Percentiles rank a stretch among this genome's conserved stretches.
phyloP scores from a whole-genome alignment of 2,888 invertebrate species.

The Drosophila quinaria region DNA sequence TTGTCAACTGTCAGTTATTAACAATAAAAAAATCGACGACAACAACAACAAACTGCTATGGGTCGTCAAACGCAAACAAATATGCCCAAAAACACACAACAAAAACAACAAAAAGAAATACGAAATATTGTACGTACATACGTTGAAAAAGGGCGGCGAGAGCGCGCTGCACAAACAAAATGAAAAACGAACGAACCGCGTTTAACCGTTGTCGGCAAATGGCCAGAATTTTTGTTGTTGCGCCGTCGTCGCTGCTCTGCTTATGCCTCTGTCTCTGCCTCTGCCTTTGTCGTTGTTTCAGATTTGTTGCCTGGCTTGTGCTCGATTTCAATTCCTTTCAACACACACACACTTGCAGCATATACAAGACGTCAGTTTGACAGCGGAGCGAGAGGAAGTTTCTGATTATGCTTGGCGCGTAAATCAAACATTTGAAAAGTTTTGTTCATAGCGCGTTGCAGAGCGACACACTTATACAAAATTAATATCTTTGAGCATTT shows the following conservation, averaged over 20 bases:
- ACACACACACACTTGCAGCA: slow-evolving; percentile 9
- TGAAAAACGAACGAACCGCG: slow-evolving; percentile 44
- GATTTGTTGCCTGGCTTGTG: slow-evolving; percentile 44
- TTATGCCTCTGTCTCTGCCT: slow-evolving; percentile 9
- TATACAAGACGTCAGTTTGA: slow-evolving; percentile 7
- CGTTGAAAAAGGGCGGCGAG: slow-evolving; percentile 43
- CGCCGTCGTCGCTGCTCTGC: slow-evolving; percentile 19
- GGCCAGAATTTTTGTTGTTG: slow-evolving; percentile 57
- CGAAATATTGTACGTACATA: slow-evolving; percentile 46
- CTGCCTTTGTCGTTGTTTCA: slow-evolving; percentile 10
- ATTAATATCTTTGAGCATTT: not conserved
- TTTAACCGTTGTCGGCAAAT: slow-evolving; percentile 63
- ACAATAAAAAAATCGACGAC: slow-evolving; percentile 5
- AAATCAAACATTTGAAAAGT: slow-evolving; percentile 22
- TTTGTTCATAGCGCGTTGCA: not conserved
- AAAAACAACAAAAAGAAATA: slow-evolving; percentile 22
- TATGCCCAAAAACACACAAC: slow-evolving; percentile 10
- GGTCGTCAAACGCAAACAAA: slow-evolving; percentile 25
- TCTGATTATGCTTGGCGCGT: slow-evolving; percentile 21
- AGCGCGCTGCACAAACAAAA: slow-evolving; percentile 45
- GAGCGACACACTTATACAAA: not conserved
- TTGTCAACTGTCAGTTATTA: slow-evolving; percentile 21
- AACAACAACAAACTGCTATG: not conserved
- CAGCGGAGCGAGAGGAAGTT: slow-evolving; percentile 6
- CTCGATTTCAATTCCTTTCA: slow-evolving; percentile 50